Percentiles rank a stretch among this genome's conserved stretches.
These are phyloP conservation scores for Prionace glauca DNA, from an alignment of 2,797 vertebrate species.

Conservation along the genomic window DNA sequence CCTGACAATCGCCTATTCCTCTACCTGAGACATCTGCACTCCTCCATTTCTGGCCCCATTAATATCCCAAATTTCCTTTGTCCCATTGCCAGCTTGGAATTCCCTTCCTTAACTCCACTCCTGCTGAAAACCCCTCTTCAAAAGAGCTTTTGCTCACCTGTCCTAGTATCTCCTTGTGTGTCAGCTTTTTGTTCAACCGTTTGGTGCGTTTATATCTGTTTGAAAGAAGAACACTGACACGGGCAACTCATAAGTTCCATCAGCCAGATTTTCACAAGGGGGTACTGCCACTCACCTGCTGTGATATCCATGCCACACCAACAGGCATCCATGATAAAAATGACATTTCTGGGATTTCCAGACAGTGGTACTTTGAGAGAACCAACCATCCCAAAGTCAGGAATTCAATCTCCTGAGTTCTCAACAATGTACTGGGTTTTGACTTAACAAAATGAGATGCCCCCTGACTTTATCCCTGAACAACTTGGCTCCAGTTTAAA, in stretches of 20 bases:
- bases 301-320: too few relatives aligned
- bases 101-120: not conserved
- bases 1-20: not conserved
- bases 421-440: not conserved
- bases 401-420: not conserved
- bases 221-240: not conserved
- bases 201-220: not conserved
- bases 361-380: not conserved
- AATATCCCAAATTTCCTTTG: not conserved
- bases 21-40: not conserved
- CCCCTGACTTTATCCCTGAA: not conserved
- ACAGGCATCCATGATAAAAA: too few relatives aligned
- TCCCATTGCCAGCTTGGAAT: not conserved
- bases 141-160: not conserved
- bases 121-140: not conserved
- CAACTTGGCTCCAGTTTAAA: not conserved
- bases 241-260: not conserved
- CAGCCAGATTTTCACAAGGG: not conserved
- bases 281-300: not conserved
- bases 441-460: not conserved
- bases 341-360: not conserved
- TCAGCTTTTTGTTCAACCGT: not conserved
- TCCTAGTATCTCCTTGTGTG: too few relatives aligned
- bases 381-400: not conserved
- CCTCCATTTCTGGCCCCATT: not conserved